These are phyloP conservation scores for Itoplectis maculator DNA, from an alignment of 2,888 invertebrate species.

Conservation along the genomic window DNA sequence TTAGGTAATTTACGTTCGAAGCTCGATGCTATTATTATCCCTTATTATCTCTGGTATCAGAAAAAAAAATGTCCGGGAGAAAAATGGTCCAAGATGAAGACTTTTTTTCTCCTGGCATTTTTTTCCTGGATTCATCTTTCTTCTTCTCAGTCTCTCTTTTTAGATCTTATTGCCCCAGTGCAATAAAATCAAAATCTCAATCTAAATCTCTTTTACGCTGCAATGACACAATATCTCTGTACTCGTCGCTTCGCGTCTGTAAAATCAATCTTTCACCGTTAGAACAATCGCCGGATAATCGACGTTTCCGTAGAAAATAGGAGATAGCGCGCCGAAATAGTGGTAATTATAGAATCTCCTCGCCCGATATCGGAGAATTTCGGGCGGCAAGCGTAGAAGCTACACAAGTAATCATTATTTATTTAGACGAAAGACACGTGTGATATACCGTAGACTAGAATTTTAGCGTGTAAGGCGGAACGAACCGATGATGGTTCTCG, in stretches of 20 bases:
- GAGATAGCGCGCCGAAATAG: constrained; percentile 37
- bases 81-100: no score
- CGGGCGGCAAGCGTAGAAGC: background rate
- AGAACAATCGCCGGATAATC: constrained; percentile 22
- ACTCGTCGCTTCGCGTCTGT: constrained; percentile 11
- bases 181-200: no score
- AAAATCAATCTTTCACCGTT: constrained; percentile 43
- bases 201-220: constrained; percentile 19
- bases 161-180: no score
- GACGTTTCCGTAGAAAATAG: constrained; percentile 19
- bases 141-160: no score
- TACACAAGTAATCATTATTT: constrained; percentile 48
- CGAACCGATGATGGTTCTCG: background rate
- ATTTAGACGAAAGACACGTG: constrained; percentile 66
- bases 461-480: constrained; percentile 52
- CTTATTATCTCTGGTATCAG: no score
- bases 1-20: constrained; percentile 7
- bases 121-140: no score
- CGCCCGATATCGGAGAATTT: background rate
- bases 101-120: no score
- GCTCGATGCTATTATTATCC: background rate
- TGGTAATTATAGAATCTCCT: constrained; percentile 13
- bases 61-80: no score
- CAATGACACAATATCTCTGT: constrained; percentile 6
- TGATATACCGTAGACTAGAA: constrained; percentile 60